These are phyloP conservation scores for Odocoileus virginianus DNA, from an alignment of 2,113 vertebrate genomes.

Conservation along the genomic window DNA sequence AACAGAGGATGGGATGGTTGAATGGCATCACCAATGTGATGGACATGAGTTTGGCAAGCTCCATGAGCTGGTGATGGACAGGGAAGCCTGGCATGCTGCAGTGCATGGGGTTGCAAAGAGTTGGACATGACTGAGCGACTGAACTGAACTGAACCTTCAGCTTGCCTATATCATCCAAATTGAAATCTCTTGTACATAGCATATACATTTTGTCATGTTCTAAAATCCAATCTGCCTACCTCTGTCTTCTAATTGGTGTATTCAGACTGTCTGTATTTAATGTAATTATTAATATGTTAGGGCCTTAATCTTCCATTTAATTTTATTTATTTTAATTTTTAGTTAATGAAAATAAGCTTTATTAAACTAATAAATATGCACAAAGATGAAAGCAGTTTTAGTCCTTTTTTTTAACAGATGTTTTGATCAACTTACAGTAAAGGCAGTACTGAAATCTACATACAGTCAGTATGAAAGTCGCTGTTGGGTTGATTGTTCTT, in stretches of 20 bases:
- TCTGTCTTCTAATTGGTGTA: background rate
- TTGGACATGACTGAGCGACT: background rate
- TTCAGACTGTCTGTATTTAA: background rate
- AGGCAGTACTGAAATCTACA: constrained; percentile 74
- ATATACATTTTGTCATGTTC: background rate
- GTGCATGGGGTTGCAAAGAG: background rate
- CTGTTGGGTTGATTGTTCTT: constrained; percentile 72
- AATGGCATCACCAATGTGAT: background rate
- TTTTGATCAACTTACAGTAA: constrained; percentile 77
- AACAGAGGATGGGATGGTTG: background rate
- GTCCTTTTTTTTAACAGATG: constrained; percentile 72
- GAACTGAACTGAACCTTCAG: background rate
- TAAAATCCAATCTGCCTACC: background rate
- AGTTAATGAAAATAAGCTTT: constrained; percentile 96
- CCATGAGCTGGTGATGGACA: background rate
- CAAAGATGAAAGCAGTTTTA: constrained; percentile 91
- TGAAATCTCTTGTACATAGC: background rate
- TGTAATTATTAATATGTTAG: background rate
- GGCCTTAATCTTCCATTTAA: background rate
- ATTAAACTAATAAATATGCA: constrained; percentile 98
- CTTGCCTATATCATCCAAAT: background rate
- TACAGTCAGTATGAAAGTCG: constrained; percentile 68
- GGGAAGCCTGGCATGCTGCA: background rate
- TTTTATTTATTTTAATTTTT: background rate
- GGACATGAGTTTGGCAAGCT: background rate